Evolutionary conservation across 2,113 vertebrate species (phyloP).

Genomic region (Lagenorhynchus albirostris): DNA sequence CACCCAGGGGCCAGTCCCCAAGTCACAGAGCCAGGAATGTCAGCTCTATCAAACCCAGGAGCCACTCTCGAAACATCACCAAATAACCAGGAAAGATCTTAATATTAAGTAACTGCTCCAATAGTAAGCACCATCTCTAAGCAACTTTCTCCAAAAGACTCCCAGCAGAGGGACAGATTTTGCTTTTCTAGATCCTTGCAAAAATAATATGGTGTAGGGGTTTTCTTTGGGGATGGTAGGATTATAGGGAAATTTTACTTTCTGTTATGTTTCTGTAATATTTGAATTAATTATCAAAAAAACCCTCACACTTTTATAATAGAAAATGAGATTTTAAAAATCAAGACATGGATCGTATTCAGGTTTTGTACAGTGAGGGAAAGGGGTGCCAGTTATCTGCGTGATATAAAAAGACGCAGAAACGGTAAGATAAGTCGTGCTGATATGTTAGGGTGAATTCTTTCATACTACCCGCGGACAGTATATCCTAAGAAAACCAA

Average conservation of each 20-base stretch:
- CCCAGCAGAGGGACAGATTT: not conserved
- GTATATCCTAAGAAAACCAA: not conserved
- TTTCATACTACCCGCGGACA: not conserved
- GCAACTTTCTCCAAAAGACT: slow-evolving; percentile 18
- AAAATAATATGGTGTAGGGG: not conserved
- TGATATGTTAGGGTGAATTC: not conserved
- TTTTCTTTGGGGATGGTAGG: not conserved
- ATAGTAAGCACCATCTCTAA: not conserved
- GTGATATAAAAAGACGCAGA: not conserved
- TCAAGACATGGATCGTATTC: not conserved
- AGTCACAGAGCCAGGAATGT: not conserved
- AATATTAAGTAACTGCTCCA: not conserved
- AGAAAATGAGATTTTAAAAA: not conserved
- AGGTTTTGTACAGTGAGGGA: too few species aligned
- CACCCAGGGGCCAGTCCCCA: not conserved
- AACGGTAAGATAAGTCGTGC: not conserved
- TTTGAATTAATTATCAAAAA: not conserved
- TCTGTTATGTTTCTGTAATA: not conserved
- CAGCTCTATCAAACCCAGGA: not conserved
- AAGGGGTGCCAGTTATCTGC: not conserved
- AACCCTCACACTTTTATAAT: not conserved
- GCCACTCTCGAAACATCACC: not conserved
- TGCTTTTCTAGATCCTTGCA: slow-evolving; percentile 25
- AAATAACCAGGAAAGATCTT: not conserved
- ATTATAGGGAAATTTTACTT: not conserved